Evolutionary conservation across 2,888 invertebrate genomes (phyloP).

Genomic region (Hydraecia micacea): DNA sequence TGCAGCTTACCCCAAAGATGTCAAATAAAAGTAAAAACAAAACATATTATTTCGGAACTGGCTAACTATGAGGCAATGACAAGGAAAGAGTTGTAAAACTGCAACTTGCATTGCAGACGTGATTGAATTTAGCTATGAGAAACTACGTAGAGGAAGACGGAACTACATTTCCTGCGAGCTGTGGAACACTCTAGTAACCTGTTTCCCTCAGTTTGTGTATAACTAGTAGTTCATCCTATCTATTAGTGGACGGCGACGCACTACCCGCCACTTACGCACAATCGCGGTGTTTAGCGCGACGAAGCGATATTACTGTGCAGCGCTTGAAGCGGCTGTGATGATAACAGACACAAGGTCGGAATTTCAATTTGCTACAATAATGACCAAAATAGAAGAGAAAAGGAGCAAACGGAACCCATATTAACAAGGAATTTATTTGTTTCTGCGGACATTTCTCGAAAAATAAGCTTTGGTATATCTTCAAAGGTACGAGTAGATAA

Average conservation of each 20-base stretch:
- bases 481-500: background rate
- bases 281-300: constrained; percentile 25
- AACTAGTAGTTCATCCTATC: constrained; percentile 27
- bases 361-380: background rate
- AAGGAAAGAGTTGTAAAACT: background rate
- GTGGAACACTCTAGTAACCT: constrained; percentile 26
- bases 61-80: background rate
- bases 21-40: background rate
- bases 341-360: background rate
- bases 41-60: background rate
- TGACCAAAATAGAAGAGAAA: background rate
- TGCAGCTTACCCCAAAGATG: background rate
- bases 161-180: background rate
- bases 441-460: background rate
- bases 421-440: background rate
- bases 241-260: constrained; percentile 21
- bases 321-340: background rate
- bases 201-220: constrained; percentile 6
- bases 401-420: background rate
- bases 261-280: constrained; percentile 30
- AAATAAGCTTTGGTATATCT: background rate
- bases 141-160: constrained; percentile 3
- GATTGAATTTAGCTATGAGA: constrained; percentile 3
- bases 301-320: background rate
- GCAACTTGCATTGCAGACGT: background rate